These are phyloP conservation scores for Phlogophora meticulosa DNA, from an alignment of 2,888 invertebrate genomes.

Conservation along the genomic window DNA sequence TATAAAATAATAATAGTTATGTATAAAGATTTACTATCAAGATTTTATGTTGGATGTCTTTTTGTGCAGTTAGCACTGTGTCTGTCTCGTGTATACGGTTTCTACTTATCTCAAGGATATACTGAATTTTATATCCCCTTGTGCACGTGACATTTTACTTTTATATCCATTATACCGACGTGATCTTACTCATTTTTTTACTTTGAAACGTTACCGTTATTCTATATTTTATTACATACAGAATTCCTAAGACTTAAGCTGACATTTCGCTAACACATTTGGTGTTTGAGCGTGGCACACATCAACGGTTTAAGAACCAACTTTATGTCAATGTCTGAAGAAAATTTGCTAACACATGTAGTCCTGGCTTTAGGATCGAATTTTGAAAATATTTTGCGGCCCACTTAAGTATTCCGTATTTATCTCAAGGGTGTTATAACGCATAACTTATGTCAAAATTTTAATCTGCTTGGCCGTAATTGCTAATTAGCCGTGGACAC, in stretches of 20 bases:
- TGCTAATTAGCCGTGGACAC: constrained; percentile 50
- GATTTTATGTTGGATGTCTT: neutral
- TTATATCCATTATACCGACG: constrained; percentile 17
- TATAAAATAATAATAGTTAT: neutral
- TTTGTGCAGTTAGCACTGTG: neutral
- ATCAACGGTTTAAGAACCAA: constrained; percentile 10
- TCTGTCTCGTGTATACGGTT: neutral
- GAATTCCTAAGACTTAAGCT: too few relatives aligned
- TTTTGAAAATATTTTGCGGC: constrained; percentile 23
- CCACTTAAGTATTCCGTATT: constrained; percentile 28
- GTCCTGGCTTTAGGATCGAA: constrained; percentile 13
- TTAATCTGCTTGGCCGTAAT: constrained; percentile 54
- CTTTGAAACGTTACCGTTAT: neutral
- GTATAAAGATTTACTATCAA: neutral
- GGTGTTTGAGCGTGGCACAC: neutral
- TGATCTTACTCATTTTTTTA: constrained; percentile 16
- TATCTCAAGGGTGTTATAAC: constrained; percentile 38
- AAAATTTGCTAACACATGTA: constrained; percentile 24
- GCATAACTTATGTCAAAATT: constrained; percentile 46
- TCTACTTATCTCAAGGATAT: constrained; percentile 12
- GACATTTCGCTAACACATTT: constrained; percentile 34
- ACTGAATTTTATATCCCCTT: neutral
- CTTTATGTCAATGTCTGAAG: constrained; percentile 25
- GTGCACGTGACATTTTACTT: constrained; percentile 22
- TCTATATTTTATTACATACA: constrained; percentile 2